These are phyloP conservation scores for crab-eating macaque (Macaca fascicularis) DNA, from an alignment of 2,113 vertebrate genomes.

Conservation along the genomic window DNA sequence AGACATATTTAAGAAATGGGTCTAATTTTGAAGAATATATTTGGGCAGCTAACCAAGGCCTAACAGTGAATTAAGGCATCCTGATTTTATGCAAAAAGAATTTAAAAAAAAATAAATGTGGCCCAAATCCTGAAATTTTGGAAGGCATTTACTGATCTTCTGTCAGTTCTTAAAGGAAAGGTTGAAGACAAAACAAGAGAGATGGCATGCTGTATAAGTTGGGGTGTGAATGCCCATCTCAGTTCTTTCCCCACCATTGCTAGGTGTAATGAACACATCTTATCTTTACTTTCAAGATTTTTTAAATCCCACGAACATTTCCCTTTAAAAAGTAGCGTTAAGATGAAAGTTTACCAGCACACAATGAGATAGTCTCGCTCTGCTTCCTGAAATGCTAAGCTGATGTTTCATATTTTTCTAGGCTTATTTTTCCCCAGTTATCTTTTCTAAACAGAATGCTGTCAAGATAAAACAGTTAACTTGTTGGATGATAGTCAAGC, in stretches of 20 bases:
- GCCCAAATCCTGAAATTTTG: constrained; percentile 61
- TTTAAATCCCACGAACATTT: not conserved
- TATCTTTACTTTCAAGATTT: not conserved
- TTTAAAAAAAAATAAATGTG: constrained; percentile 3
- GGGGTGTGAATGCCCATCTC: not conserved
- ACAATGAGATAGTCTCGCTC: not conserved
- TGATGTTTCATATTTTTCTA: not conserved
- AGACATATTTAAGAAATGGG: constrained; percentile 73
- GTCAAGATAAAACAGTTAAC: not conserved
- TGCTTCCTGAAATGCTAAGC: not conserved
- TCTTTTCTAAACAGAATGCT: constrained; percentile 37
- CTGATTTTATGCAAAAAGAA: constrained; percentile 71
- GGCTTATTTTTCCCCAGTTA: not conserved
- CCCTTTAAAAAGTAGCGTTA: constrained; percentile 1
- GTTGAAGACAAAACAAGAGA: not conserved
- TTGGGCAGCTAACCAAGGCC: constrained; percentile 58
- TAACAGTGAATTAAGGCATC: constrained; percentile 68
- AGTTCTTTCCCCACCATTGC: not conserved
- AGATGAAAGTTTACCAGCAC: not conserved
- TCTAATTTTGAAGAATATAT: constrained; percentile 65
- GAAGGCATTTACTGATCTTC: constrained; percentile 11
- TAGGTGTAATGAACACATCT: not conserved
- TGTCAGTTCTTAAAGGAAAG: not conserved
- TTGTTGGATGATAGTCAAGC: not conserved
- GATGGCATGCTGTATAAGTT: accelerated